A percentile compares a stretch with the other conserved stretches of the same genome.
Evolutionary conservation across 1,140 invertebrate genomes (phyloP).

Genomic region (Ruditapes philippinarum): DNA sequence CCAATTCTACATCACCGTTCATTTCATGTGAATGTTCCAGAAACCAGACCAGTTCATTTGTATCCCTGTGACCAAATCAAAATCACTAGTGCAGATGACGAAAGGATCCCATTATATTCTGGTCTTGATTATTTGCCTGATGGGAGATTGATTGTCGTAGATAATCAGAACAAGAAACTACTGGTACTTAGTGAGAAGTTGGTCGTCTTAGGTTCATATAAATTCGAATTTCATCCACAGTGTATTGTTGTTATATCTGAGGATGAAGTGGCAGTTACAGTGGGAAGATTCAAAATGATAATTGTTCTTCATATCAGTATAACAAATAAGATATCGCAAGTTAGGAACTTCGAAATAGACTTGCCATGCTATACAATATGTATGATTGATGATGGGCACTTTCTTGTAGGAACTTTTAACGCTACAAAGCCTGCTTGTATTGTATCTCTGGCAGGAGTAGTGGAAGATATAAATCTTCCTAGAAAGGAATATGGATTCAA

Average conservation of each 20-base stretch:
- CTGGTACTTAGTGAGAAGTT: background rate
- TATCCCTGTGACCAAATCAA: too few species aligned
- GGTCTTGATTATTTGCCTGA: background rate
- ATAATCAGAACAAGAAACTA: background rate
- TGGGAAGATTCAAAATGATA: background rate
- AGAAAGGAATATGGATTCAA: background rate
- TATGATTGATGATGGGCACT: background rate
- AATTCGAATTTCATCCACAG: background rate
- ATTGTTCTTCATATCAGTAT: background rate
- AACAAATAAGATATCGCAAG: background rate
- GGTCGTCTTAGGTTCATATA: background rate
- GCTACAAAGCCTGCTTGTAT: background rate
- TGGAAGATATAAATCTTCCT: background rate
- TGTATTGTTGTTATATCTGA: background rate
- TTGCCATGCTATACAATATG: background rate
- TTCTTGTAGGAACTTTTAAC: background rate
- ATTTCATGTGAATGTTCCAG: background rate
- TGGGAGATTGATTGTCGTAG: background rate
- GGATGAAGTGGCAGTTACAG: background rate
- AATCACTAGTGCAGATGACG: background rate
- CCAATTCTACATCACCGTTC: background rate
- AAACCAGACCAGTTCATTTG: background rate
- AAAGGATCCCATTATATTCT: background rate
- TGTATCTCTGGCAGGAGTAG: background rate
- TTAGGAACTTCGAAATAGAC: background rate